Conservation (phyloP, 2,888 invertebrate species). For the Rhagium mordax region DNA sequence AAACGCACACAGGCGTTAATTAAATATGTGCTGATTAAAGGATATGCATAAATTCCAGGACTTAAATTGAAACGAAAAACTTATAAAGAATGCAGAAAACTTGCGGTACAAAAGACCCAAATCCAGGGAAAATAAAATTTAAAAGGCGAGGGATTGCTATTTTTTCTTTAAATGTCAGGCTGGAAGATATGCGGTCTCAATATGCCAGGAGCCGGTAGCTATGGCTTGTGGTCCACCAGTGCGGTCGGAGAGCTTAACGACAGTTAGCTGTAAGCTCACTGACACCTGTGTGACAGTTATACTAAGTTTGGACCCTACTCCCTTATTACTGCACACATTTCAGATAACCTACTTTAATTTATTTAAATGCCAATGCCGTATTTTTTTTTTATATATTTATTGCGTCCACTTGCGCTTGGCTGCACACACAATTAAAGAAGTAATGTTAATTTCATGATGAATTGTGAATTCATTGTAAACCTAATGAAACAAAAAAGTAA, state of each 20-base stretch:
- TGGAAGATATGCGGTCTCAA: constrained; percentile 53
- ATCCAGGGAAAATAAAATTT: constrained; percentile 17
- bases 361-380: background rate
- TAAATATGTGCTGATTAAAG: background rate
- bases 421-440: too few relatives aligned
- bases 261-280: constrained; percentile 52
- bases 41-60: background rate
- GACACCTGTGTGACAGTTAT: constrained; percentile 52
- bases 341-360: constrained; percentile 15
- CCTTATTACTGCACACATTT: constrained; percentile 28
- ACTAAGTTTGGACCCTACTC: constrained; percentile 39
- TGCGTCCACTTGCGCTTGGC: too few relatives aligned
- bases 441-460: too few relatives aligned
- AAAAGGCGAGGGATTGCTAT: constrained; percentile 34
- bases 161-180: constrained; percentile 49
- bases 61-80: background rate
- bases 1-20: background rate
- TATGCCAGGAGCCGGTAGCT: constrained; percentile 48
- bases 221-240: constrained; percentile 49
- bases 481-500: too few relatives aligned
- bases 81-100: background rate
- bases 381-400: background rate
- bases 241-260: constrained; percentile 51
- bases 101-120: background rate
- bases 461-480: too few relatives aligned